These are phyloP conservation scores for Gymnogyps californianus DNA, from an alignment of 2,113 vertebrate species.

Conservation along the genomic window DNA sequence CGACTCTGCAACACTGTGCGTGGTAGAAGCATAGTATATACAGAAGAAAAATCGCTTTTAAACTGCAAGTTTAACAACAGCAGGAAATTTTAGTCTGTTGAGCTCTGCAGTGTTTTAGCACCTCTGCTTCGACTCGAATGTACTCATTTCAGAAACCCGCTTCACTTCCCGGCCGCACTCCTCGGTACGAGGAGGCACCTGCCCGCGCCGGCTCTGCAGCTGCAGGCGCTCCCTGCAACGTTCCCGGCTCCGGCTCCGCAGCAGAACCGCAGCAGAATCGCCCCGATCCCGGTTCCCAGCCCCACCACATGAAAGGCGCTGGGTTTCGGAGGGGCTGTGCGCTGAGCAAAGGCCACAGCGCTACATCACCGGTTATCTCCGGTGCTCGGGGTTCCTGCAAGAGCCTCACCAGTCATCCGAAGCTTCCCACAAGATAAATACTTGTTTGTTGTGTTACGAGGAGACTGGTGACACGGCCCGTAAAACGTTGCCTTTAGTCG, in stretches of 20 bases:
- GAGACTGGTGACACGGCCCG: background rate
- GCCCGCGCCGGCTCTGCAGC: background rate
- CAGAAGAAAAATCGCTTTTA: background rate
- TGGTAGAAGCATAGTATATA: rapidly evolving
- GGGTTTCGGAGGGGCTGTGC: background rate
- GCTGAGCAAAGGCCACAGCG: background rate
- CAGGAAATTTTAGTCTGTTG: background rate
- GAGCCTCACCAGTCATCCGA: background rate
- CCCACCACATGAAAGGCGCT: background rate
- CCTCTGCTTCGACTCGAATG: background rate
- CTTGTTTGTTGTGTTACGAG: background rate
- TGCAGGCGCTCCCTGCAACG: background rate
- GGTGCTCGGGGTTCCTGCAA: background rate
- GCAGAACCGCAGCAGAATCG: background rate
- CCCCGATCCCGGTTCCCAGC: background rate
- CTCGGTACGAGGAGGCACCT: background rate
- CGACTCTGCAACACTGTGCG: rapidly evolving
- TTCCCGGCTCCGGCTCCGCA: background rate
- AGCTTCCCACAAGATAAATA: background rate
- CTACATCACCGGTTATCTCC: background rate
- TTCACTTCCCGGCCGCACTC: background rate
- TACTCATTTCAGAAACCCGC: background rate
- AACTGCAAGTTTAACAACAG: background rate
- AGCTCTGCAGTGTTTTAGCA: background rate
- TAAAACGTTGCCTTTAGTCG: background rate